phyloP scores from a whole-genome alignment of 2,797 vertebrate genomes.

The Macrochelys suwanniensis region DNA sequence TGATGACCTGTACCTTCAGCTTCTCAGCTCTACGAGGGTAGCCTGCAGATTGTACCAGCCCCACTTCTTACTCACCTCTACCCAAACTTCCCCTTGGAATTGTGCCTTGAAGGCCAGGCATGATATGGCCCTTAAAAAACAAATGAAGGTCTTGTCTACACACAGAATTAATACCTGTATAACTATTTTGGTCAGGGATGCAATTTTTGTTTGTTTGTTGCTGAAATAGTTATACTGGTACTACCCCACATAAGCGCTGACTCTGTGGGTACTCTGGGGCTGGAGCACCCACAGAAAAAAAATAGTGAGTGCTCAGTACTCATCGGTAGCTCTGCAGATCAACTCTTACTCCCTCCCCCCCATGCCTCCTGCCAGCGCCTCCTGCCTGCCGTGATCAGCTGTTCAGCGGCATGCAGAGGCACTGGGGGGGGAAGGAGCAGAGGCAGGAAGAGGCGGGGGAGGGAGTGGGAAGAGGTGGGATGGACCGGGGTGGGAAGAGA shows the following conservation, averaged over 20 bases:
- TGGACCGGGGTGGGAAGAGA: no score
- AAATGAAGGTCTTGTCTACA: neutral
- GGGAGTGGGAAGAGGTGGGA: no score
- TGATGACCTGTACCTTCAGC: neutral
- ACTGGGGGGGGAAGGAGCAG: no score
- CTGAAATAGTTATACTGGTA: neutral
- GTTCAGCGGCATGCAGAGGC: no score
- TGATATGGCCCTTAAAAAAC: neutral
- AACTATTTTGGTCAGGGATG: neutral
- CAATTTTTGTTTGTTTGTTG: neutral
- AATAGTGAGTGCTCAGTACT: no score
- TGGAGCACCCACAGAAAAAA: no score
- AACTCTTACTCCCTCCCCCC: no score
- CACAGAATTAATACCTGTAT: neutral
- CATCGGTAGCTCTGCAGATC: no score
- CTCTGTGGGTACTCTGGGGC: no score
- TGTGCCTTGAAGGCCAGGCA: neutral
- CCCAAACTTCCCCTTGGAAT: neutral
- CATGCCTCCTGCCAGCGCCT: no score
- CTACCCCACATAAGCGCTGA: neutral
- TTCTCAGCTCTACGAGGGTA: neutral
- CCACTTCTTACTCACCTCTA: neutral
- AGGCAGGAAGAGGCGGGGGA: no score
- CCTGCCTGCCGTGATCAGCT: no score
- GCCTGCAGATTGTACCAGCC: neutral